A percentile compares a stretch with the other conserved stretches of the same genome.
Evolutionary conservation across 2,888 invertebrate species (phyloP).

Genomic region (Apeira syringaria): DNA sequence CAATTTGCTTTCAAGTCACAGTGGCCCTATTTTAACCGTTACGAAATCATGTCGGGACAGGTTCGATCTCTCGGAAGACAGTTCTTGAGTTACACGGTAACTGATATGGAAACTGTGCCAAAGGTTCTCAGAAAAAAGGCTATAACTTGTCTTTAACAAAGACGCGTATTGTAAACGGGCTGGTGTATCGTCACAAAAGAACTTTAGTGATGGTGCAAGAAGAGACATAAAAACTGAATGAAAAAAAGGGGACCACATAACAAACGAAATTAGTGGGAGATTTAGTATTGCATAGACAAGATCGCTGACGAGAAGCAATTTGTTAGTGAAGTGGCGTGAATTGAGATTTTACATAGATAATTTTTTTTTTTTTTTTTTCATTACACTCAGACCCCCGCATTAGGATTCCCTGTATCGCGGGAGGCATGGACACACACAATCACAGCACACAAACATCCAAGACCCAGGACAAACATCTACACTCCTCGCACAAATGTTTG

Average conservation of each 20-base stretch:
- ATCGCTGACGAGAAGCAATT: conserved; percentile 13
- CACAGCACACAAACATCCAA: too few species aligned
- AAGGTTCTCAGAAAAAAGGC: conserved; percentile 17
- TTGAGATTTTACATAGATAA: too few species aligned
- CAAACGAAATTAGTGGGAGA: conserved; percentile 15
- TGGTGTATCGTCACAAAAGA: conserved; percentile 20
- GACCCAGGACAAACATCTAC: too few species aligned
- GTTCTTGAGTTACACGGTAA: conserved; percentile 4
- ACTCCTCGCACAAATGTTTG: too few species aligned
- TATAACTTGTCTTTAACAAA: conserved; percentile 24
- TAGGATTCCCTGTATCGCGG: too few species aligned
- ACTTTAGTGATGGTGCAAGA: conserved; percentile 12
- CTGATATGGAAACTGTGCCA: background rate
- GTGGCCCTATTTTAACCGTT: conserved; percentile 15
- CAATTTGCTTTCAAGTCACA: conserved; percentile 10
- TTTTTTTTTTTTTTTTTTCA: too few species aligned
- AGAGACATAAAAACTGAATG: conserved; percentile 10
- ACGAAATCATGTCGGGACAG: conserved; percentile 25
- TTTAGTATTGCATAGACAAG: conserved; percentile 13
- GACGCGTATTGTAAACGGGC: conserved; percentile 21
- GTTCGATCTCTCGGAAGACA: conserved; percentile 21
- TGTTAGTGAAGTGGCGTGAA: conserved; percentile 6
- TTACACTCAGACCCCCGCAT: too few species aligned
- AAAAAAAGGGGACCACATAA: conserved; percentile 16
- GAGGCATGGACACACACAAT: too few species aligned